phyloP scores from a whole-genome alignment of 2,888 invertebrate species.

The Lymantria monacha region DNA sequence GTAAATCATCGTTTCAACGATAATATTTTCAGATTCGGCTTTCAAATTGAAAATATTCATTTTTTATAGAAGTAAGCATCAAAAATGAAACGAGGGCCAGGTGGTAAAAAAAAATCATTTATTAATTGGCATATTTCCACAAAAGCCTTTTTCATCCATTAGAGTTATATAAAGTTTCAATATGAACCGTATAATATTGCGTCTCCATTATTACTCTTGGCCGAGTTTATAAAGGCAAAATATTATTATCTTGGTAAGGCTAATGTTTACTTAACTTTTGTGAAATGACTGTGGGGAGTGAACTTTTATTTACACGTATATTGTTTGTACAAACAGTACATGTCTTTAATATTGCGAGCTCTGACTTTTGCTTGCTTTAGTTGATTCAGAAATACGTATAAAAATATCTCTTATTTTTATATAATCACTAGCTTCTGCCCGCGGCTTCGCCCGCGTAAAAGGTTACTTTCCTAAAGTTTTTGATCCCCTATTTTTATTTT shows the following conservation, averaged over 20 bases:
- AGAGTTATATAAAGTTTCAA: slow-evolving; percentile 2
- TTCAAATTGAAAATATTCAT: not conserved
- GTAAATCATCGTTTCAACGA: too few relatives aligned
- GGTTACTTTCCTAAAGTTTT: too few relatives aligned
- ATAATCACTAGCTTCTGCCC: too few relatives aligned
- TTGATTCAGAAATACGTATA: not conserved
- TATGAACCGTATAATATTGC: not conserved
- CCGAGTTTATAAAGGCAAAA: not conserved
- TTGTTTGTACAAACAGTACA: not conserved
- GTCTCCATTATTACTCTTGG: not conserved
- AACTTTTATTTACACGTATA: not conserved
- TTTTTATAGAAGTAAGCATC: not conserved
- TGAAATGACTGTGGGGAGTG: not conserved
- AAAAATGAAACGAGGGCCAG: not conserved
- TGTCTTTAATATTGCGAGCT: not conserved
- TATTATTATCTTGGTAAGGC: not conserved
- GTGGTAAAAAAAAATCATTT: slow-evolving; percentile 12
- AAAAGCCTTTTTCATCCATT: slow-evolving; percentile 2
- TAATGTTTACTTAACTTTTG: not conserved
- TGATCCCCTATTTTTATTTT: too few relatives aligned
- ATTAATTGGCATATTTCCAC: slow-evolving; percentile 11
- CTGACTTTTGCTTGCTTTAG: not conserved
- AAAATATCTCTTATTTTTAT: too few relatives aligned
- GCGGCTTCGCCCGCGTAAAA: too few relatives aligned
- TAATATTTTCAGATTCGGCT: not conserved